Evolutionary conservation across 2,797 vertebrate genomes (phyloP).

Genomic region (Psittacula derbiana): DNA sequence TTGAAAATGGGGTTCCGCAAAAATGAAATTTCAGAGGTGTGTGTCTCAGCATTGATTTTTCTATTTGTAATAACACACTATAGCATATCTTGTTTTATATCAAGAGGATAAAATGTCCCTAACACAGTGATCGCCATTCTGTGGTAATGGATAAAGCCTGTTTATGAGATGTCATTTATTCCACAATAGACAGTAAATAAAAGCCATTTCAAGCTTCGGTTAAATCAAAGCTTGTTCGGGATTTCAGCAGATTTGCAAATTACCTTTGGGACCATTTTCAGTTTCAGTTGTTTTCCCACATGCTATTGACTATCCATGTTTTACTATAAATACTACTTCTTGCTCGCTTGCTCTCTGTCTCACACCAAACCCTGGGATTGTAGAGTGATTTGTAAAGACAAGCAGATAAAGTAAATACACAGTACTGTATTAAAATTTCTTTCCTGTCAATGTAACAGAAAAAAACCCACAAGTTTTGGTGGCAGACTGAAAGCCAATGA

Average conservation of each 20-base stretch:
- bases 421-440: conserved; percentile 36
- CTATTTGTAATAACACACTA: conserved; percentile 84
- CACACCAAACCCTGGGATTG: conserved; percentile 23
- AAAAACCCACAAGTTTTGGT: not conserved
- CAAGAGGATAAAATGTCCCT: conserved; percentile 86
- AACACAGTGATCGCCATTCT: conserved; percentile 80
- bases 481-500: not conserved
- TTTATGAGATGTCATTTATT: conserved; percentile 90
- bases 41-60: conserved; percentile 88
- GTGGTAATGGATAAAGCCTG: conserved; percentile 87
- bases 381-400: conserved; percentile 66
- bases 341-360: not conserved
- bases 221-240: conserved; percentile 92
- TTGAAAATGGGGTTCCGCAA: conserved; percentile 76
- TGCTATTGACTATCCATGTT: conserved; percentile 68
- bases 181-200: conserved; percentile 94
- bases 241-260: conserved; percentile 94
- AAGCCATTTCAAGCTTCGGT: conserved; percentile 90
- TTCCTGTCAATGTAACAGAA: not conserved
- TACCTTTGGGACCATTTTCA: conserved; percentile 85
- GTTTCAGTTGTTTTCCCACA: conserved; percentile 75
- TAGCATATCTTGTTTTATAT: conserved; percentile 83
- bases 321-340: conserved; percentile 63
- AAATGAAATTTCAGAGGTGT: conserved; percentile 86
- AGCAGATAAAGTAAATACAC: conserved; percentile 46